These are phyloP conservation scores for Temnothorax unifasciatus DNA, from an alignment of 2,888 invertebrate genomes.

Conservation along the genomic window DNA sequence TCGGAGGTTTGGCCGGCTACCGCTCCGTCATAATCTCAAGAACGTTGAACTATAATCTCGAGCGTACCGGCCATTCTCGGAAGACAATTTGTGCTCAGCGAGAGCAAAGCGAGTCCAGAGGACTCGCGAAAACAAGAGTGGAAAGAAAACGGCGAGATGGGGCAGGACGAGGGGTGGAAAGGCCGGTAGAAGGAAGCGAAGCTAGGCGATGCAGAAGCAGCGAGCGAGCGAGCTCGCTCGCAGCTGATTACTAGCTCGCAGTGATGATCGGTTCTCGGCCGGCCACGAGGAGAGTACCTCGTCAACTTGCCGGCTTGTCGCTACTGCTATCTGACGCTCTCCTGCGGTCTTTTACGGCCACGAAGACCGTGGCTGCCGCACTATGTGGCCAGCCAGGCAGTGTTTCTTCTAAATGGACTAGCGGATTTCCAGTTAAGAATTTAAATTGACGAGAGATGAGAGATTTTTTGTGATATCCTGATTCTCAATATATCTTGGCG, in stretches of 20 bases:
- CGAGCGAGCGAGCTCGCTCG: constrained; percentile 63
- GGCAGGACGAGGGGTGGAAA: neutral
- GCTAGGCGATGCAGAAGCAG: constrained; percentile 57
- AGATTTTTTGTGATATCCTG: neutral
- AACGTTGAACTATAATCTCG: constrained; percentile 78
- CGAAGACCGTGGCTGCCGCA: constrained; percentile 38
- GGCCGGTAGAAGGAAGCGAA: constrained; percentile 34
- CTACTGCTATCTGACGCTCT: constrained; percentile 59
- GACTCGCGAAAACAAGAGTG: constrained; percentile 55
- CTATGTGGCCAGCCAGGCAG: constrained; percentile 19
- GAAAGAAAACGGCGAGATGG: constrained; percentile 30
- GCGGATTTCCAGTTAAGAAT: constrained; percentile 22
- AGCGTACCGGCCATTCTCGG: constrained; percentile 77
- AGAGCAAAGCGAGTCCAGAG: constrained; percentile 66
- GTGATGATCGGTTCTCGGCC: constrained; percentile 77
- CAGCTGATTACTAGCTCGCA: constrained; percentile 78
- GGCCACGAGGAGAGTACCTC: constrained; percentile 62
- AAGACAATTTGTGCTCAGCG: constrained; percentile 80
- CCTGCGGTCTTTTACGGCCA: constrained; percentile 69
- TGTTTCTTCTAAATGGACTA: constrained; percentile 34
- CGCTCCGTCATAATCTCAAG: constrained; percentile 68
- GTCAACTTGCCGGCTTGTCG: constrained; percentile 72
- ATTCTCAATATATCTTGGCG: neutral
- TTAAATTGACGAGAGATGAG: neutral
- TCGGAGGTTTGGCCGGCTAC: constrained; percentile 61